phyloP scores from a whole-genome alignment of 2,113 vertebrate species.

The Perognathus longimembris region DNA sequence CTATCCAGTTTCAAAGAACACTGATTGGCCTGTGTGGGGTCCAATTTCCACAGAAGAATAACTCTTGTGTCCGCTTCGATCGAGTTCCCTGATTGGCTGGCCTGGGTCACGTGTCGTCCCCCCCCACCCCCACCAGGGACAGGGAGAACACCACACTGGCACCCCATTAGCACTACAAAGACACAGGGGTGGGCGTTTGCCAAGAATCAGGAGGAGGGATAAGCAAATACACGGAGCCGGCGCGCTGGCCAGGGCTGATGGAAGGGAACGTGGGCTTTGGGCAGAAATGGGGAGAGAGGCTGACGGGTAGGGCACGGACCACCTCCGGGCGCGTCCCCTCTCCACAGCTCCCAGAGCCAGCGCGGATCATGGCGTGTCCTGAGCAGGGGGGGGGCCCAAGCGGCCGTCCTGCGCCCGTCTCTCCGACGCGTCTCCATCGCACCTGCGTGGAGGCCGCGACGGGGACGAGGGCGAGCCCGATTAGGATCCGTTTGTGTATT shows the following conservation, averaged over 20 bases:
- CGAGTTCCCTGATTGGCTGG: not conserved
- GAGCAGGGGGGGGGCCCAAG: no score
- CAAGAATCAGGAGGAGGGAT: not conserved
- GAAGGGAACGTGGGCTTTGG: not conserved
- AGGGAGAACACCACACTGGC: rapidly evolving
- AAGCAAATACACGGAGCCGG: not conserved
- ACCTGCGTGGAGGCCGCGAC: not conserved
- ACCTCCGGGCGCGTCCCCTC: no score
- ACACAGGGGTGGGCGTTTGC: not conserved
- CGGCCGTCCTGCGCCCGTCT: no score
- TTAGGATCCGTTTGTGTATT: not conserved
- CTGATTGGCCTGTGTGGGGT: not conserved
- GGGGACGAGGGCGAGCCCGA: not conserved
- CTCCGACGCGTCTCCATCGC: no score
- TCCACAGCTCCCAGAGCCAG: not conserved
- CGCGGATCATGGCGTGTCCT: no score
- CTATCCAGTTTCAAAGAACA: not conserved
- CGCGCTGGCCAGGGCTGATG: not conserved
- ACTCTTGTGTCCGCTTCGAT: not conserved
- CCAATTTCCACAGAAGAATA: not conserved
- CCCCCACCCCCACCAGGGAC: no score
- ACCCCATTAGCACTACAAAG: not conserved
- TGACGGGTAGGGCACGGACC: not conserved
- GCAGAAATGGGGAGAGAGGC: not conserved
- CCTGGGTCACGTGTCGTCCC: not conserved